Base-by-base conservation (phyloP, 2,888 invertebrate genomes). In the Salticus scenicus region DNA sequence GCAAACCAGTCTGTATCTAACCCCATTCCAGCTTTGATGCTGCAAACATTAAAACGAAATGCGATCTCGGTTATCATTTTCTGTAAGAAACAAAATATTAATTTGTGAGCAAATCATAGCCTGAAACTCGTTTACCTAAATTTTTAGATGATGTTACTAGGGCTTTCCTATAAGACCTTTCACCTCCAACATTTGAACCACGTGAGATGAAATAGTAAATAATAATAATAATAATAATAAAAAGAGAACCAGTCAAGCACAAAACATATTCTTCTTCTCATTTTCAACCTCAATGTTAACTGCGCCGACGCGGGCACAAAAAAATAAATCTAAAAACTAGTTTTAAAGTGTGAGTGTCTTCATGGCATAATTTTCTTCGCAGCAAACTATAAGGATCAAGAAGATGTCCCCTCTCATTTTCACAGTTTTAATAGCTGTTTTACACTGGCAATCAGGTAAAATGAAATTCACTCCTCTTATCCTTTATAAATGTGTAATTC, bases 401-500 rank as follows among this genome's bases (percentile, higher is more conserved):
- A 81, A 51, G 76, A 77, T 57, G 81, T 20, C 57, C 8, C 47
- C 66, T 2, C 31, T 72, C 31, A 51, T 47, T 20, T 17, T 83
- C 5, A 30, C n/a, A 30, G 33, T 76, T 41, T 33, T 83, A 28
- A 1, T 83, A n/a, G 57, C 76, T 7, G 41, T 57, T 66, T 47
- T 83, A 10, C 67, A 24, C 51, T 76, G 76, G 17, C 66, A 67
- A 20, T 57, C 41, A 37, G 83, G 83, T 83, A 77, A 70, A 67
- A 47, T 24, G 28, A 47, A 51, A 24, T 30, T 77, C 17, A 7
- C 10, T 17, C 17, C 17, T 47, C 17, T 17, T 37, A 10, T 47
- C 37, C 5, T 37, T 47, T 47, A 17, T 7, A 17, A 17, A 2
- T 5, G 10, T 12, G 42, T 47, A 5, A 47, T 47, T 47, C 17